Percentiles rank a stretch among this genome's conserved stretches.
Conservation (phyloP, 1,140 invertebrate genomes). For the Oncopodura yosiiana region DNA sequence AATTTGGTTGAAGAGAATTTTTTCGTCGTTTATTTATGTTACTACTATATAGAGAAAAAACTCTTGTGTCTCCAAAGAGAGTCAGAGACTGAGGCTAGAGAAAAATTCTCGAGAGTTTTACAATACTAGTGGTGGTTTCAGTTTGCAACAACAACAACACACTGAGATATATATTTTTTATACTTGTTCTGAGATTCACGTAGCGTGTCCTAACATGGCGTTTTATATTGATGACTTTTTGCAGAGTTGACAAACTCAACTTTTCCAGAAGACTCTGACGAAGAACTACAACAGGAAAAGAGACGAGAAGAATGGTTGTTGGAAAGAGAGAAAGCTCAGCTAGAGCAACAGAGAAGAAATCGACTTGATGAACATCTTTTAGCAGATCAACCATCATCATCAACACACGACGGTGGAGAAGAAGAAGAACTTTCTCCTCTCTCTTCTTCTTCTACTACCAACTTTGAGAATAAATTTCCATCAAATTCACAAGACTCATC, state of each 20-base stretch:
- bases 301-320: constrained; percentile 26
- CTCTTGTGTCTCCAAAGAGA: too few species aligned
- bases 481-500: too few species aligned
- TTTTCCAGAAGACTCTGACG: constrained; percentile 15
- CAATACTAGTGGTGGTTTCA: neutral
- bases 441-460: constrained; percentile 1
- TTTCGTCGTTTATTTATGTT: too few species aligned
- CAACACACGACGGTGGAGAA: neutral
- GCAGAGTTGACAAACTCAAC: constrained; percentile 23
- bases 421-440: neutral
- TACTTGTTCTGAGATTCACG: too few species aligned
- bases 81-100: too few species aligned
- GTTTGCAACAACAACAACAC: constrained; percentile 5
- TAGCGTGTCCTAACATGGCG: too few species aligned
- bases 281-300: too few species aligned
- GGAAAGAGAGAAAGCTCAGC: neutral
- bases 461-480: constrained; percentile 16
- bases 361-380: neutral
- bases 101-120: too few species aligned
- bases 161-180: neutral
- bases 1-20: too few species aligned
- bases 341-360: neutral
- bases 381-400: neutral
- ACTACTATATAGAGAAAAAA: too few species aligned
- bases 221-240: too few species aligned